Evolutionary conservation across 2,888 invertebrate genomes (phyloP).

Genomic region (Ceraclea dissimilis): DNA sequence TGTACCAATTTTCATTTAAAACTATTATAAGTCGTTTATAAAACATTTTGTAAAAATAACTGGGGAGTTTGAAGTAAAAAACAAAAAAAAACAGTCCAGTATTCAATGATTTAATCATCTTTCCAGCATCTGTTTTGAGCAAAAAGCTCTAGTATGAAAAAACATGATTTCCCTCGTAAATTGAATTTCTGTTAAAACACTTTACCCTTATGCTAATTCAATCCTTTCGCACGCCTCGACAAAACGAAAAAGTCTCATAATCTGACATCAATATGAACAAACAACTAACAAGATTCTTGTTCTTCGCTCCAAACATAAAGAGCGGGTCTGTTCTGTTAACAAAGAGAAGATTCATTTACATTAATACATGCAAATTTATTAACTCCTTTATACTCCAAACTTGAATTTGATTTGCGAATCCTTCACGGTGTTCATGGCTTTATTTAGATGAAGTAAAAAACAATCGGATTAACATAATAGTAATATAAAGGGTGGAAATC

Average conservation of each 20-base stretch:
- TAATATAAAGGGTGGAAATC: background rate
- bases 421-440: background rate
- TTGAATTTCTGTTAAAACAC: background rate
- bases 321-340: background rate
- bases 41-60: no score
- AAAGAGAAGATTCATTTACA: background rate
- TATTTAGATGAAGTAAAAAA: background rate
- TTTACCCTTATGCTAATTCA: slow-evolving; percentile 1
- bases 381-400: background rate
- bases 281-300: background rate
- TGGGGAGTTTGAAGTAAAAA: no score
- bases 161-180: background rate
- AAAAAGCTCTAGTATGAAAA: background rate
- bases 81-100: no score
- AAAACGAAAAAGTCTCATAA: background rate
- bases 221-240: background rate
- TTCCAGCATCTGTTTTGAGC: background rate
- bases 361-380: slow-evolving; percentile 2
- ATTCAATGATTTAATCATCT: background rate
- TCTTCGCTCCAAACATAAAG: background rate
- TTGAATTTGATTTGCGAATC: background rate
- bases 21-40: no score
- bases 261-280: slow-evolving; percentile 2
- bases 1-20: no score
- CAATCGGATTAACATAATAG: background rate